Percentiles rank a stretch among this genome's conserved stretches.
These are phyloP conservation scores for Gymnopithys bicolor DNA, from an alignment of 2,797 vertebrate species.

Conservation along the genomic window DNA sequence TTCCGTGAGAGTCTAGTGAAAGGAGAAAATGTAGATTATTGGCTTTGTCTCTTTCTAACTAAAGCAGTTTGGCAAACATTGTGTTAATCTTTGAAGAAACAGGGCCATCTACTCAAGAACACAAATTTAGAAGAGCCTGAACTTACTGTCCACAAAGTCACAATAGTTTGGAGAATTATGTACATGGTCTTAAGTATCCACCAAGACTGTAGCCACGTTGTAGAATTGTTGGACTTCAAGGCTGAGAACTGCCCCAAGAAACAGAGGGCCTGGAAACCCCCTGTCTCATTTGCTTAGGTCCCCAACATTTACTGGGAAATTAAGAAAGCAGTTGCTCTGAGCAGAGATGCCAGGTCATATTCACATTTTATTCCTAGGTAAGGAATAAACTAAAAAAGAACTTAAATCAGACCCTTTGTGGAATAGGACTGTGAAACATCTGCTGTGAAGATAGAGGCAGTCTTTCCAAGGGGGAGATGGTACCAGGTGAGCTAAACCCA, in stretches of 20 bases:
- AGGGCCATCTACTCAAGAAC: background rate
- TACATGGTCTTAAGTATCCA: background rate
- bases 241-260: background rate
- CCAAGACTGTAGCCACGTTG: background rate
- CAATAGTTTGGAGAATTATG: background rate
- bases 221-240: background rate
- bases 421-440: background rate
- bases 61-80: background rate
- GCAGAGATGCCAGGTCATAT: background rate
- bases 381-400: background rate
- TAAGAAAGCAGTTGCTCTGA: background rate
- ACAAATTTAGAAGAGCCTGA: background rate
- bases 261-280: background rate
- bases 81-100: background rate
- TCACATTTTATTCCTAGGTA: background rate
- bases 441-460: background rate
- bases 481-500: background rate
- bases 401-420: background rate
- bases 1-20: background rate
- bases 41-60: background rate
- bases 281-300: background rate
- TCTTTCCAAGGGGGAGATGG: background rate
- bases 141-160: background rate
- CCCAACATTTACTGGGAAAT: background rate
- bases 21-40: background rate